Conservation (phyloP, 2,113 vertebrate species). For the Lepidothrix coronata region DNA sequence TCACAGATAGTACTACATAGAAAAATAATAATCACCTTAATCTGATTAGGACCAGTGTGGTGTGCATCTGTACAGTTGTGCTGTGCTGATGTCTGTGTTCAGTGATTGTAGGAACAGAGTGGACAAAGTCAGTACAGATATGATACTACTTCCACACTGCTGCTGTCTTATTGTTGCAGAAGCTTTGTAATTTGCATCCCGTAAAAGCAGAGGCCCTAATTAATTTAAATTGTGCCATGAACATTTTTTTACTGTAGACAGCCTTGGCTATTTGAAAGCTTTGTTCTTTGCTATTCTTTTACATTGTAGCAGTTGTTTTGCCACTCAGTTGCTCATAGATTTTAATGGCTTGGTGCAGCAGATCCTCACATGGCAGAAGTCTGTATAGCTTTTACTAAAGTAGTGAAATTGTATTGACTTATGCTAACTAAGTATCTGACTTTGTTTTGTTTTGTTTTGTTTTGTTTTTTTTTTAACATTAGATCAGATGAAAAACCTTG, state of each 20-base stretch:
- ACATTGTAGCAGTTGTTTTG: neutral
- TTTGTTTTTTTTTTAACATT: neutral
- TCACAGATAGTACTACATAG: neutral
- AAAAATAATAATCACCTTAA: neutral
- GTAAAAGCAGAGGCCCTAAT: neutral
- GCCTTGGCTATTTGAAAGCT: neutral
- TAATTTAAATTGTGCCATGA: neutral
- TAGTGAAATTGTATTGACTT: neutral
- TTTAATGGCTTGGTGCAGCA: neutral
- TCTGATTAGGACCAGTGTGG: neutral
- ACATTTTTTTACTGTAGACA: neutral
- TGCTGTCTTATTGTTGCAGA: neutral
- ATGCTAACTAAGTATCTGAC: neutral
- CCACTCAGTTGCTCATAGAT: rapidly evolving
- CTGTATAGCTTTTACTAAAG: neutral
- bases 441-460: neutral
- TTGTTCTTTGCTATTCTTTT: neutral
- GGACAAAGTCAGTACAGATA: neutral
- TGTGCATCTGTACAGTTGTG: neutral
- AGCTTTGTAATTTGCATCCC: neutral
- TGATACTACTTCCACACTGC: neutral
- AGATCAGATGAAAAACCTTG: neutral
- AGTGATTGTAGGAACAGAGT: neutral
- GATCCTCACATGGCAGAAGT: neutral
- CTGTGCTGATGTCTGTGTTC: neutral